Evolutionary conservation across 1,140 invertebrate genomes (phyloP), one percentile per base, ranked within the genome.

Genomic region (Thalassaphorura encarpata): DNA sequence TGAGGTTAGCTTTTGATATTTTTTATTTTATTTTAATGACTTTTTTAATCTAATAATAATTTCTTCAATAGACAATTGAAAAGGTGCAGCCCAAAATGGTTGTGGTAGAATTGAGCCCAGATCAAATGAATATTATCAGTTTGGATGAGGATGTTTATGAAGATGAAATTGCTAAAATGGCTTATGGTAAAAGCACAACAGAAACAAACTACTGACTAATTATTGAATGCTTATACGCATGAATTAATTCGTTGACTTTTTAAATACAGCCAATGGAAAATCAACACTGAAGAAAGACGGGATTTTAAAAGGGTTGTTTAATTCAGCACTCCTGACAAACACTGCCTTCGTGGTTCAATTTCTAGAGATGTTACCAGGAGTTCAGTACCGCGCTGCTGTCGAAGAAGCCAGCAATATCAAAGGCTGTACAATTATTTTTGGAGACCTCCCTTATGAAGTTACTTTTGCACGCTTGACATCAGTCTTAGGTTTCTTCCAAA

Each of bases 331-430:
- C 51, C 70, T 97, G 3, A 90, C 85, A 69, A 83, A 95, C 78
- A 91, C 90, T 36, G 91, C 93, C 6, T 83, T 92, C 70, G 77
- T 98, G 48, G 94, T 94, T 0, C 86, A 89, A 68, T 81, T 96
- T 72, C 75, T 97, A 19, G 92, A 92, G 33, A 93, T 98, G 84
- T 91, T 92, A 82, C 94, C 95, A 0, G 95, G 94, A 29, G 89
- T 92, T 6, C 95, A 99, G 76, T 98, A 98, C 69, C 76, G 95
- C 41, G 82, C 82, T 56, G 96, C 95, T 42, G 86, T 90, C 70
- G 75, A 79, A 61, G 92, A 96, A 77, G 89, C 92, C 69, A 66
- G 75, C 13, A 62, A 80, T 62, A 83, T 84, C 68, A 85, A 83
- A 15, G 81, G 84, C 50, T 96, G 91, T 72, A 74, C 83, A 47